A percentile compares a stretch with the other conserved stretches of the same genome.
Conservation (phyloP, 1,140 invertebrate genomes). For the Orussus abietinus region DNA sequence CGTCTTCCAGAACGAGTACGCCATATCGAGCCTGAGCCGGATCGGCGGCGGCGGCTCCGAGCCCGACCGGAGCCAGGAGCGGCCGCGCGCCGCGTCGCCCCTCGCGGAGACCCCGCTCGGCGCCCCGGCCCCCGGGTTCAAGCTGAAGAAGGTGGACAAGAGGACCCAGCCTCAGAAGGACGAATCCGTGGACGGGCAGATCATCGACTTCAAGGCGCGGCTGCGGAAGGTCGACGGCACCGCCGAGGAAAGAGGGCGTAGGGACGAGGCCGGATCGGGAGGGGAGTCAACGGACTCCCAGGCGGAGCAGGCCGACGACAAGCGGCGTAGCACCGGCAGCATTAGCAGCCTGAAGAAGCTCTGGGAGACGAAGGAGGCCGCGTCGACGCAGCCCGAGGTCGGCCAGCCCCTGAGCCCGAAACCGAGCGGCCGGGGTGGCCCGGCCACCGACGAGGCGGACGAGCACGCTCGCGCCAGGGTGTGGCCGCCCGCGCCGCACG, state of each 20-base stretch:
- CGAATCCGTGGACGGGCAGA: conserved; percentile 56
- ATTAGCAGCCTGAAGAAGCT: conserved; percentile 89
- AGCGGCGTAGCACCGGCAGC: conserved; percentile 86
- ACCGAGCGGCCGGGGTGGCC: conserved; percentile 48
- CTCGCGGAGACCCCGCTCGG: no score
- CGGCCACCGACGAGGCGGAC: conserved; percentile 49
- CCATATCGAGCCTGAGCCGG: conserved; percentile 36
- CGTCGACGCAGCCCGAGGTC: no score
- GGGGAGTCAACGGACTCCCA: no score
- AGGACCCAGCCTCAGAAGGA: conserved; percentile 51
- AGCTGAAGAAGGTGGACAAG: conserved; percentile 68
- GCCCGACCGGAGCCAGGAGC: no score
- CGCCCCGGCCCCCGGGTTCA: no score
- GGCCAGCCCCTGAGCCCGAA: conserved; percentile 63
- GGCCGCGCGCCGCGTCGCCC: no score
- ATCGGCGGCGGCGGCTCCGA: no score
- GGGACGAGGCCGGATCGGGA: no score
- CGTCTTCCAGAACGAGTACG: conserved; percentile 38
- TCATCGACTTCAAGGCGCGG: conserved; percentile 81
- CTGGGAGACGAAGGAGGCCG: conserved; percentile 75
- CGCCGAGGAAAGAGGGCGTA: no score
- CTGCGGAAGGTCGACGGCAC: conserved; percentile 75
- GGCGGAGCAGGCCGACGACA: conserved; percentile 77
- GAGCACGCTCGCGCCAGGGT: conserved; percentile 52
- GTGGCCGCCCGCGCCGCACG: conserved; percentile 53